Percentiles rank a stretch among this genome's conserved stretches.
These are phyloP conservation scores for Drosophila sucinea DNA, from an alignment of 1,140 invertebrate species.

Conservation along the genomic window DNA sequence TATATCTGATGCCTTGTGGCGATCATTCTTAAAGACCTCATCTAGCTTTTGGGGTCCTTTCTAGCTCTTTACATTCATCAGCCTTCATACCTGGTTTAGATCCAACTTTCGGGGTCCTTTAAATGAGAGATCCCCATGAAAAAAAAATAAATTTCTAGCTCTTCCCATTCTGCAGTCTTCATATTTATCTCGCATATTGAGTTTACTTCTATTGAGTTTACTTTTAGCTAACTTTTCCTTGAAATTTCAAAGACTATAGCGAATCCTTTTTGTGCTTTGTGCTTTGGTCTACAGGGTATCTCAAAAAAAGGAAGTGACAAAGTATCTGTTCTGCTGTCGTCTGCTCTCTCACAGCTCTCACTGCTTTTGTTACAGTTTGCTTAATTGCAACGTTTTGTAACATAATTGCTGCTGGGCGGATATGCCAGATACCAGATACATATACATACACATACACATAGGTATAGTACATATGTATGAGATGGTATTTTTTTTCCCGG, in stretches of 20 bases:
- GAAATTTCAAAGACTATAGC: background rate
- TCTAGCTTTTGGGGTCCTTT: too few species aligned
- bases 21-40: too few species aligned
- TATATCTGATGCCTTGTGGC: too few species aligned
- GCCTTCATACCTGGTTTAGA: too few species aligned
- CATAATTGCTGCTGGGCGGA: constrained; percentile 65
- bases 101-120: too few species aligned
- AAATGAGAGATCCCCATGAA: too few species aligned
- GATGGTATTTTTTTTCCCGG: constrained; percentile 28
- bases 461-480: constrained; percentile 33
- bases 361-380: constrained; percentile 73
- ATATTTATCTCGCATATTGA: too few species aligned
- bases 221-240: background rate
- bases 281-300: background rate
- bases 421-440: constrained; percentile 42
- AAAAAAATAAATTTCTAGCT: too few species aligned
- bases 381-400: constrained; percentile 80
- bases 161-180: too few species aligned
- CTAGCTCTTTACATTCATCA: too few species aligned
- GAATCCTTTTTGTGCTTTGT: background rate
- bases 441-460: constrained; percentile 2
- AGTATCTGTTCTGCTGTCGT: constrained; percentile 5
- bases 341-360: constrained; percentile 19
- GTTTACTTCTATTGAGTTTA: too few species aligned
- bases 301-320: background rate